Percentiles rank a stretch among this genome's conserved stretches.
These are phyloP conservation scores for Lysandra bellargus DNA, from an alignment of 2,888 invertebrate genomes.

Conservation along the genomic window DNA sequence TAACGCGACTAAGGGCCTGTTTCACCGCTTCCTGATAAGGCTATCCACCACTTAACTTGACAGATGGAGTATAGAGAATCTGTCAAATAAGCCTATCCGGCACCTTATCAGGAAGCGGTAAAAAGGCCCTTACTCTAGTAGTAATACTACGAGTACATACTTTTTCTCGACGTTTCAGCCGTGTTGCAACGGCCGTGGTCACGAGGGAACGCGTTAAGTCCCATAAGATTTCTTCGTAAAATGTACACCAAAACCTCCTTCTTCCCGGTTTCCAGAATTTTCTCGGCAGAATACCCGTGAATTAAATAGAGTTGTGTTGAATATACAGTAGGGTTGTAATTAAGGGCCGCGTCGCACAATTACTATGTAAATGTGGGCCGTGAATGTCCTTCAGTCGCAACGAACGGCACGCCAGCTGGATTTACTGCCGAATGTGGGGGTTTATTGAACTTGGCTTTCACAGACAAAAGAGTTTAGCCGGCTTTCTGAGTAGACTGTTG, in stretches of 20 bases:
- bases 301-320: not conserved
- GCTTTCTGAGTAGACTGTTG: not conserved
- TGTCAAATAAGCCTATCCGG: too few species aligned
- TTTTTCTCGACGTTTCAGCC: too few species aligned
- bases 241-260: not conserved
- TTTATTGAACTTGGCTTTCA: not conserved
- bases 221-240: not conserved
- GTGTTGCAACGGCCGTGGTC: too few species aligned
- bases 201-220: too few species aligned
- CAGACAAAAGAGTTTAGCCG: not conserved
- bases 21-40: too few species aligned
- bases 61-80: too few species aligned
- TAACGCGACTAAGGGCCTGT: too few species aligned
- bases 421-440: conserved; percentile 23
- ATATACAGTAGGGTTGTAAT: conserved; percentile 51
- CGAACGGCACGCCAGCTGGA: conserved; percentile 33
- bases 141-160: too few species aligned
- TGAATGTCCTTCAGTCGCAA: conserved; percentile 59
- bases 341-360: conserved; percentile 61
- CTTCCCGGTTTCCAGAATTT: not conserved
- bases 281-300: not conserved
- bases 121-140: too few species aligned
- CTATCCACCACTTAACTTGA: too few species aligned
- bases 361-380: conserved; percentile 69
- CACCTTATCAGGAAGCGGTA: too few species aligned